A percentile compares a stretch with the other conserved stretches of the same genome.
Conservation (phyloP, 1,140 invertebrate species). For the Bombus huntii region DNA sequence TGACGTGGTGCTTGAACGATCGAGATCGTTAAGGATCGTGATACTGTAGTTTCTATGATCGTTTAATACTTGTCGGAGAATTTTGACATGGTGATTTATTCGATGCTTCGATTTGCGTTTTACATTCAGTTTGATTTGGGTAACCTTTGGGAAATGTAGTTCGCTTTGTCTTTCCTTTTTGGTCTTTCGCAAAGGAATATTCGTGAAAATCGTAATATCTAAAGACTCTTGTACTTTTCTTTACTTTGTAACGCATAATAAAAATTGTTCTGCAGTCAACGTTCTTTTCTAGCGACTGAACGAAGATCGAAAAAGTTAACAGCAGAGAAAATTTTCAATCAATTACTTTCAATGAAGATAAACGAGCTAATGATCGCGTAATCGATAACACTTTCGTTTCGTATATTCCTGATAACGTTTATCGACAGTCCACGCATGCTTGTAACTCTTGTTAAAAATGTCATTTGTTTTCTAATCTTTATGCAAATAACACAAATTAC, state of each 20-base stretch:
- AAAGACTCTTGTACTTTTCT: not conserved
- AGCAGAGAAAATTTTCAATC: not conserved
- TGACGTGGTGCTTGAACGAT: not conserved
- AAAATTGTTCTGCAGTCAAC: not conserved
- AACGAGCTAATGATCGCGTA: not conserved
- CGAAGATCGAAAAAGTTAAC: not conserved
- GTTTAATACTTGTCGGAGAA: not conserved
- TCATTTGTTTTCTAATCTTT: not conserved
- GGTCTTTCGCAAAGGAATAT: too few species aligned
- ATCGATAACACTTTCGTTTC: not conserved
- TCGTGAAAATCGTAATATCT: not conserved
- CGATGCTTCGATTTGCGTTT: not conserved
- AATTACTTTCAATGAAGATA: not conserved
- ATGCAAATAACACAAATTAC: not conserved
- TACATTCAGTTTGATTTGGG: not conserved
- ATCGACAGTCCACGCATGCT: not conserved
- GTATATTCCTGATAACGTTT: not conserved
- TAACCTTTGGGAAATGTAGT: not conserved
- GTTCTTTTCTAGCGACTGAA: not conserved
- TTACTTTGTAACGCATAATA: not conserved
- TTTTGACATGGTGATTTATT: not conserved
- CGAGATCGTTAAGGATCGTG: not conserved
- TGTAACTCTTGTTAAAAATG: not conserved
- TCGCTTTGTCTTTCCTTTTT: not conserved
- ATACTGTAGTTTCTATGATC: not conserved